phyloP scores from a whole-genome alignment of 2,113 vertebrate genomes.

The Oriolus oriolus region DNA sequence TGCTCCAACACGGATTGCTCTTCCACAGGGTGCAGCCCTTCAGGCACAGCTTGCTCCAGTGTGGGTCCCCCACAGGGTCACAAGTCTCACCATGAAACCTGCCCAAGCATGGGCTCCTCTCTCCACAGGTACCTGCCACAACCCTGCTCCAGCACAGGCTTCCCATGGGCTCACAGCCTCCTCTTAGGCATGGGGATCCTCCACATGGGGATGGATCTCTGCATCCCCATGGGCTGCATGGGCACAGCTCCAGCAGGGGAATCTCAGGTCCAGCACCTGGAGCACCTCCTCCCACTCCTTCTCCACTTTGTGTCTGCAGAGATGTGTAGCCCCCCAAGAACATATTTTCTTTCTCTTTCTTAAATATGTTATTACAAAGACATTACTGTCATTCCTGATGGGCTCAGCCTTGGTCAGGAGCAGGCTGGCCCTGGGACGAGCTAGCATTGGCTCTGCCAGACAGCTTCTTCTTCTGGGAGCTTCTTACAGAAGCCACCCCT shows the following conservation, averaged over 20 bases:
- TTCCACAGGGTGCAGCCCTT: not conserved
- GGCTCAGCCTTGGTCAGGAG: not conserved
- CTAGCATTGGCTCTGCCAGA: not conserved
- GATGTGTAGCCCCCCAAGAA: not conserved
- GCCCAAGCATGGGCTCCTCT: not conserved
- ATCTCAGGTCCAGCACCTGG: not conserved
- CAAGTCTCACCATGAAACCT: not conserved
- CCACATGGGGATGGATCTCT: not conserved
- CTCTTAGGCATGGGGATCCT: not conserved
- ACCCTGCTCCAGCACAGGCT: not conserved
- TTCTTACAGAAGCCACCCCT: not conserved
- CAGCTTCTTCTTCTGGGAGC: not conserved
- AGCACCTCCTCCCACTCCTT: not conserved
- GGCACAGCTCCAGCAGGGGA: not conserved
- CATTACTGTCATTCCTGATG: not conserved
- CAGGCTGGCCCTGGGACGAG: not conserved
- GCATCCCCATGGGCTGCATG: not conserved
- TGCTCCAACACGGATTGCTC: not conserved
- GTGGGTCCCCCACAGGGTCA: not conserved
- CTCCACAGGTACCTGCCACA: not conserved
- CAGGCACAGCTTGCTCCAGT: not conserved
- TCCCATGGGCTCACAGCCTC: not conserved
- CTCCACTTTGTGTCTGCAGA: not conserved
- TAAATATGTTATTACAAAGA: not conserved
- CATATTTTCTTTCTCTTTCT: not conserved